Evolutionary conservation across 1,140 invertebrate species (phyloP).

Genomic region (Penaeus japonicus): DNA sequence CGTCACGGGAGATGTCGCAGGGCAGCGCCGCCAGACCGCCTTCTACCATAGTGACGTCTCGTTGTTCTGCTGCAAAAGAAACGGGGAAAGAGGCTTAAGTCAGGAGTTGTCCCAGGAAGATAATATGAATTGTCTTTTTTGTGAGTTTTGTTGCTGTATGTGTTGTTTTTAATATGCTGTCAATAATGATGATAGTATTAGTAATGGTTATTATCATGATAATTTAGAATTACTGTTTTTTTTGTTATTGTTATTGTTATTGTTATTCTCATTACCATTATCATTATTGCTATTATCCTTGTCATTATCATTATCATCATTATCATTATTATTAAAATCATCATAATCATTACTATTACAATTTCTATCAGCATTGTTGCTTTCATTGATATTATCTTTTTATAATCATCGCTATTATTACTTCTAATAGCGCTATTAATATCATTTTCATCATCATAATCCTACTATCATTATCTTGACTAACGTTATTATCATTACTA

Average conservation of each 20-base stretch:
- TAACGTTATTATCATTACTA: too few relatives aligned
- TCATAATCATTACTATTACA: not conserved
- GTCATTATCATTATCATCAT: not conserved
- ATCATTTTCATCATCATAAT: too few relatives aligned
- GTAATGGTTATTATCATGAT: not conserved
- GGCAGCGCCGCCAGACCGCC: conserved; percentile 51
- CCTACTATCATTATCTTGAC: too few relatives aligned
- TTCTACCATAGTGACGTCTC: conserved; percentile 44
- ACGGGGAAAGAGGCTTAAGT: not conserved
- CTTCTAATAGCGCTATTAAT: too few relatives aligned
- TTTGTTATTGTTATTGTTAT: not conserved
- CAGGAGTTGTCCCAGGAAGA: not conserved
- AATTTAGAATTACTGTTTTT: not conserved
- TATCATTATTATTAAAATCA: not conserved
- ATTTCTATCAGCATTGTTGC: not conserved
- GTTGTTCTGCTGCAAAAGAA: conserved; percentile 42
- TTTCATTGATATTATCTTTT: not conserved
- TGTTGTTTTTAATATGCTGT: too few relatives aligned
- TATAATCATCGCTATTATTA: too few relatives aligned
- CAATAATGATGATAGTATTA: not conserved
- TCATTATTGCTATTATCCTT: not conserved
- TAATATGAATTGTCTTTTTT: not conserved
- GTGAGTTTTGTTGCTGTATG: too few relatives aligned
- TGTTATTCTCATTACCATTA: not conserved
- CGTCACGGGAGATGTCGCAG: conserved; percentile 32